Percentiles rank a stretch among this genome's conserved stretches.
Evolutionary conservation across 2,888 invertebrate genomes (phyloP).

Genomic region (Polietes domitor): DNA sequence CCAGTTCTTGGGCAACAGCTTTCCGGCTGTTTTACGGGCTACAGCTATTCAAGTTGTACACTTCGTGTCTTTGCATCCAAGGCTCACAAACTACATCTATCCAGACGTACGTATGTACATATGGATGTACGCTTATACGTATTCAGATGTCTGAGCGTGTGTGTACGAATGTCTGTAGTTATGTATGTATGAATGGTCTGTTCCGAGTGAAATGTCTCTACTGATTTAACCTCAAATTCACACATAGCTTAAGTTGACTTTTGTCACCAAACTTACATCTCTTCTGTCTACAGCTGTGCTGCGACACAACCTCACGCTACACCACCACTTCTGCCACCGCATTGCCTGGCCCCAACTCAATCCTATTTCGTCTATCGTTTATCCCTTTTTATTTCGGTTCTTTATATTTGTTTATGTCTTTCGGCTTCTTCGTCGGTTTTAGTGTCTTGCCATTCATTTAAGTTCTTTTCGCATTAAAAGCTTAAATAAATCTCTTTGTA

Average conservation of each 20-base stretch:
- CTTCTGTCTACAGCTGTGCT: background rate
- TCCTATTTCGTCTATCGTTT: constrained; percentile 28
- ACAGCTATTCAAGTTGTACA: background rate
- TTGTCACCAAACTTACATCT: constrained; percentile 63
- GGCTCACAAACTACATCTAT: too few relatives aligned
- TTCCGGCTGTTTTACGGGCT: background rate
- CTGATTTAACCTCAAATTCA: constrained; percentile 69
- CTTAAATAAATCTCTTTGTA: constrained; percentile 60
- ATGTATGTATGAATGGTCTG: constrained; percentile 69
- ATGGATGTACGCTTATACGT: too few relatives aligned
- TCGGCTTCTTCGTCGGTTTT: constrained; percentile 29
- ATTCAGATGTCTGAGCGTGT: too few relatives aligned
- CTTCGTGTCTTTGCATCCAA: too few relatives aligned
- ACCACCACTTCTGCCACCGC: background rate
- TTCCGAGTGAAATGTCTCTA: constrained; percentile 72
- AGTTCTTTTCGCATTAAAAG: constrained; percentile 55
- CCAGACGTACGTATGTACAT: too few relatives aligned
- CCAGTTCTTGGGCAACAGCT: background rate
- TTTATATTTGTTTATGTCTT: constrained; percentile 18
- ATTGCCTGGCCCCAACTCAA: background rate
- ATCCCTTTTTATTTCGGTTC: constrained; percentile 27
- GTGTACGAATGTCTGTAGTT: background rate
- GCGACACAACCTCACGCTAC: background rate
- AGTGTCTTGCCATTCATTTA: constrained; percentile 51
- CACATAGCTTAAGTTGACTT: constrained; percentile 70